Evolutionary conservation across 2,888 invertebrate species (phyloP).

Genomic region (Leucania comma): DNA sequence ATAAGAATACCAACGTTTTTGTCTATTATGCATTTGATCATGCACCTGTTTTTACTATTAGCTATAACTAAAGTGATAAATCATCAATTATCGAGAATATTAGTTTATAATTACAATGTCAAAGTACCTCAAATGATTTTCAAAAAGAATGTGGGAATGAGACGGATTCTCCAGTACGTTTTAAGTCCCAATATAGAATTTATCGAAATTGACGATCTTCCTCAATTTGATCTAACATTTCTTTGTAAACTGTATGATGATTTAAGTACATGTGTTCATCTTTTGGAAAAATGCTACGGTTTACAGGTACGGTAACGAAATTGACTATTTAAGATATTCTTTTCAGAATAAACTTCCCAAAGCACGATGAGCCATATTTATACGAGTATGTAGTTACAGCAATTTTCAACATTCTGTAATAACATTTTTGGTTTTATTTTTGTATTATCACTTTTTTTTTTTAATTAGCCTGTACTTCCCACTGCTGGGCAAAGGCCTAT

Average conservation of each 20-base stretch:
- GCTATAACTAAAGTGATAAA: conserved; percentile 69
- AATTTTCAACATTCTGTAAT: background rate
- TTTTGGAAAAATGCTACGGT: conserved; percentile 75
- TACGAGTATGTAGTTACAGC: background rate
- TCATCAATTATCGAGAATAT: conserved; percentile 28
- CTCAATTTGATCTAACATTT: conserved; percentile 64
- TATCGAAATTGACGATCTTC: conserved; percentile 19
- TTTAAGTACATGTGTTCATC: conserved; percentile 71
- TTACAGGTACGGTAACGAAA: conserved; percentile 50
- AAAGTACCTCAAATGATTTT: conserved; percentile 6
- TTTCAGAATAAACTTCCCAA: too few species aligned
- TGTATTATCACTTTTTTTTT: background rate
- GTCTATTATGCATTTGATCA: conserved; percentile 70
- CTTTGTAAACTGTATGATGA: conserved; percentile 78
- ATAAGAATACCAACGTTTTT: conserved; percentile 75
- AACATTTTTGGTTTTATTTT: background rate
- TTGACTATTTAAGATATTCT: background rate
- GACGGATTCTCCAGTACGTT: conserved; percentile 34
- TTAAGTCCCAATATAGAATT: conserved; percentile 47
- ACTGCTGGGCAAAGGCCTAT: too few species aligned
- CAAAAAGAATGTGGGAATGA: conserved; percentile 2
- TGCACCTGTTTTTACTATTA: conserved; percentile 73
- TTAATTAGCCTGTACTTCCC: too few species aligned
- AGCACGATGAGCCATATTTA: too few species aligned
- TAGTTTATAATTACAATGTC: conserved; percentile 20